These are phyloP conservation scores for Gambusia yucatana DNA, from an alignment of 2,797 vertebrate genomes.

Conservation along the genomic window DNA sequence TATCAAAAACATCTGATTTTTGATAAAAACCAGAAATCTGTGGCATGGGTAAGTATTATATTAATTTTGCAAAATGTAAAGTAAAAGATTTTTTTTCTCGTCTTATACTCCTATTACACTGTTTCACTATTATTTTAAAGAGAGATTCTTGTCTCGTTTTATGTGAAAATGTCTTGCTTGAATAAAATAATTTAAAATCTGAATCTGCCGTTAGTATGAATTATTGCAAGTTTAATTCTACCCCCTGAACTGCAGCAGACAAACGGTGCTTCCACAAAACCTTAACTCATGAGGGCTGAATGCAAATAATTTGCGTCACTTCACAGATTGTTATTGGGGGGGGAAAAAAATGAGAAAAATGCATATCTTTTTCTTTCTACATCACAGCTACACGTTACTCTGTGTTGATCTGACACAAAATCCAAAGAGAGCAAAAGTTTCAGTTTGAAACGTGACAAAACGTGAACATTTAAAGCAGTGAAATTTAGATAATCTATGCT, in stretches of 20 bases:
- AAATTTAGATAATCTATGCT: not conserved
- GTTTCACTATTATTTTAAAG: not conserved
- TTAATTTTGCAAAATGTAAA: not conserved
- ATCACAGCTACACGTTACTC: not conserved
- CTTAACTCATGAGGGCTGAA: not conserved
- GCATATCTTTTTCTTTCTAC: not conserved
- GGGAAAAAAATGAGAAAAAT: not conserved
- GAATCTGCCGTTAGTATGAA: not conserved
- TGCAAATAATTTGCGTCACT: not conserved
- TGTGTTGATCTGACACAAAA: not conserved
- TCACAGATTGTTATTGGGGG: not conserved
- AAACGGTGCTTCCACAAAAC: not conserved
- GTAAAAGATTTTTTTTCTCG: not conserved
- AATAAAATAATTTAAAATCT: not conserved
- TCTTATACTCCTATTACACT: not conserved
- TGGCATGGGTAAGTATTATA: not conserved
- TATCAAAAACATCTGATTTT: not conserved
- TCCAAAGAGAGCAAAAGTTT: not conserved
- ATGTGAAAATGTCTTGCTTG: not conserved
- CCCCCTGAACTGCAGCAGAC: not conserved
- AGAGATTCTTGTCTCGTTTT: not conserved
- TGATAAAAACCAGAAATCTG: not conserved
- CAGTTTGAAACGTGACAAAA: not conserved
- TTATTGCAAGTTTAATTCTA: not conserved
- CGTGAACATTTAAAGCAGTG: not conserved